These are phyloP conservation scores for Condylura cristata DNA, from an alignment of 2,113 vertebrate genomes.

Conservation along the genomic window DNA sequence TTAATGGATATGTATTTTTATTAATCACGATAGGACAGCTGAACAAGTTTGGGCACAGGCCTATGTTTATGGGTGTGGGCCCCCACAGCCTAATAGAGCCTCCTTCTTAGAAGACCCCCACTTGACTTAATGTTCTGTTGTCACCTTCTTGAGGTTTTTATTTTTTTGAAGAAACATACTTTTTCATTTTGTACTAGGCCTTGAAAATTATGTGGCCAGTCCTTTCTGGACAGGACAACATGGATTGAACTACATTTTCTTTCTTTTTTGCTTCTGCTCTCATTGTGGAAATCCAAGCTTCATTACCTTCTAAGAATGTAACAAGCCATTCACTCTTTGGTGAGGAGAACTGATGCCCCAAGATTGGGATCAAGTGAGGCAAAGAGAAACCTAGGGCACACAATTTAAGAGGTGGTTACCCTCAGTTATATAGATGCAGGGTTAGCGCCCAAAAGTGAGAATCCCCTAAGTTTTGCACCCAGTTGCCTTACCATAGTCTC, in stretches of 20 bases:
- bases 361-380: neutral
- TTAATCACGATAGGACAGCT: neutral
- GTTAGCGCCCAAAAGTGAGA: neutral
- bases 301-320: neutral
- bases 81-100: neutral
- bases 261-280: neutral
- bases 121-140: neutral
- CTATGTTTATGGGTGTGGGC: neutral
- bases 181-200: neutral
- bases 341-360: neutral
- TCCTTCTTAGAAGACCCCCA: neutral
- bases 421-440: neutral
- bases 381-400: neutral
- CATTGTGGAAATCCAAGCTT: neutral
- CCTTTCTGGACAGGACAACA: neutral
- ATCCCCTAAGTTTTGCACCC: neutral
- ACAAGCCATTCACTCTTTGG: neutral
- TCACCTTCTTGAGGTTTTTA: neutral
- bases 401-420: neutral
- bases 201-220: neutral
- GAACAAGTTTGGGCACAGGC: neutral
- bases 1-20: neutral
- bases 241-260: neutral
- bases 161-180: neutral
- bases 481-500: neutral